phyloP scores from a whole-genome alignment of 2,113 vertebrate species.

The Takifugu flavidus region DNA sequence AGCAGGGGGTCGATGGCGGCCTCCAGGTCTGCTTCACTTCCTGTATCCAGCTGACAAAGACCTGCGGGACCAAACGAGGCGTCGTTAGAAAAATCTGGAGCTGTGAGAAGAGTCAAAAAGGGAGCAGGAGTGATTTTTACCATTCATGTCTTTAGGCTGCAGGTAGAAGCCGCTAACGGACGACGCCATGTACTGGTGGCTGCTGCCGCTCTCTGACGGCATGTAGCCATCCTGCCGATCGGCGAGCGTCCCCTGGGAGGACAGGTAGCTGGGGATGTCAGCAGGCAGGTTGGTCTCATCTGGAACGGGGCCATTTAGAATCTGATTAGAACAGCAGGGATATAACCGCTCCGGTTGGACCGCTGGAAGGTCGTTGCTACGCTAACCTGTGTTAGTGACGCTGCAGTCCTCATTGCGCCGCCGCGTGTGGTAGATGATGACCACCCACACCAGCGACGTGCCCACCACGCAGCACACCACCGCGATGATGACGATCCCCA shows the following conservation, averaged over 20 bases:
- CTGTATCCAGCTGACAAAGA: slow-evolving; percentile 82
- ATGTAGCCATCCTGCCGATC: slow-evolving; percentile 91
- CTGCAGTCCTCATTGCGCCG: slow-evolving; percentile 92
- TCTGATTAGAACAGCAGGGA: neutral
- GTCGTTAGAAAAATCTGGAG: neutral
- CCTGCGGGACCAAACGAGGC: slow-evolving; percentile 65
- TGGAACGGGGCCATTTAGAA: slow-evolving; percentile 45
- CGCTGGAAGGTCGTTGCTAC: too few relatives aligned
- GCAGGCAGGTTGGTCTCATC: slow-evolving; percentile 95
- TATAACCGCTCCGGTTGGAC: too few relatives aligned
- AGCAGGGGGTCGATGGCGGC: slow-evolving; percentile 82
- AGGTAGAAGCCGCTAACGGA: slow-evolving; percentile 86
- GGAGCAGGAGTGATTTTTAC: slow-evolving; percentile 58
- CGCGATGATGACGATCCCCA: slow-evolving; percentile 94
- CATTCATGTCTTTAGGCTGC: slow-evolving; percentile 83
- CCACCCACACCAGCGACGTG: slow-evolving; percentile 96
- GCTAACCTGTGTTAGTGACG: slow-evolving; percentile 93
- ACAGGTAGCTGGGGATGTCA: slow-evolving; percentile 95
- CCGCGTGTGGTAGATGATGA: slow-evolving; percentile 98
- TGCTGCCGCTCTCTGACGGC: slow-evolving; percentile 88
- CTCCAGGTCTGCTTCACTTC: slow-evolving; percentile 88
- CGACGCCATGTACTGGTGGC: slow-evolving; percentile 85
- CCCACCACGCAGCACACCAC: slow-evolving; percentile 99
- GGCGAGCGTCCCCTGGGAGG: slow-evolving; percentile 92
- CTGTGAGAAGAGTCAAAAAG: neutral